Base-by-base conservation (phyloP, 2,113 vertebrate species). In the Hipposideros armiger region DNA sequence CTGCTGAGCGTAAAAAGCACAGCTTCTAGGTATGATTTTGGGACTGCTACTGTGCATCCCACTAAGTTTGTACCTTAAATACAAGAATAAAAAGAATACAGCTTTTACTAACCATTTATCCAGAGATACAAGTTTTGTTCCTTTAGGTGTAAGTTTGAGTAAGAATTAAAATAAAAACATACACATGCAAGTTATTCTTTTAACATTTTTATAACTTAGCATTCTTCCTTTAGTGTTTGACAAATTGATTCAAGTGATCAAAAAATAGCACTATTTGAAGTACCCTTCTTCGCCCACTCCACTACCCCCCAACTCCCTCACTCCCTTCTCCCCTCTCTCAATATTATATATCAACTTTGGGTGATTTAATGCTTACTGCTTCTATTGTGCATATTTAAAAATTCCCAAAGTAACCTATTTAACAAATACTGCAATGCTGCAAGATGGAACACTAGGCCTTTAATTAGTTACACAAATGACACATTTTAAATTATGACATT, bases 171-270 rank as follows among this genome's bases (percentile, higher is more conserved):
- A 36, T 78, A 92, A 64, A 66, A 87, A 47, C 40, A 54, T 67
- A 62, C 15, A 58, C 22, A 15, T 40, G 56, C 20, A 56, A 54
- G 30, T 22, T 69, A 62, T 47, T 58, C 19, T 93, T 80, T 56
- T 32, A 77, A 76, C 24, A 77, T 42, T 96, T 74, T 84, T 64
- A 24, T 89, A 26, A 73, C 86, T 67, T 88, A 24, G 26, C 69
- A 22, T 62, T 90, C 97, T 97, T 97, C 84, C 91, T 97, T 98
- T 97, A 95, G 80, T 97, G 64, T 91, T 96, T 87, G 95, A 96
- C 87, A 97, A 84, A 97, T 93, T 96, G 92, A 97, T 97, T 97
- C 96, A 58, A 92, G 7, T 36, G 96, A 95, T 95, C 97, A 81
- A 36, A 22, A 95, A 90, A 90, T 95, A 90, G 82, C 78, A 92